These are phyloP conservation scores for Rhynchotus rufescens DNA, from an alignment of 2,797 vertebrate genomes.

Conservation along the genomic window DNA sequence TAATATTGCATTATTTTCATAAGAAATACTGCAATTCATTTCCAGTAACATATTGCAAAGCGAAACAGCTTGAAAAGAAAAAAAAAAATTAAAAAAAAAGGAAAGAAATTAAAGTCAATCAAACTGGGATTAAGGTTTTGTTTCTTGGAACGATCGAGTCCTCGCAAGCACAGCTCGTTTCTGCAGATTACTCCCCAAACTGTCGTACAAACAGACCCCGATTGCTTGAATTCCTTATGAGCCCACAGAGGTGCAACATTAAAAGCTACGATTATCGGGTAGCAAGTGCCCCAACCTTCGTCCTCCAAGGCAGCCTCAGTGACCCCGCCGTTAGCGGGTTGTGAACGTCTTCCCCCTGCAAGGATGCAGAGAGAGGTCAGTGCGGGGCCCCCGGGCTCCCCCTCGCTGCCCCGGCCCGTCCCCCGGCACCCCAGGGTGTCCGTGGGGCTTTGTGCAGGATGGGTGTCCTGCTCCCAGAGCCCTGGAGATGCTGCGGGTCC, in stretches of 20 bases:
- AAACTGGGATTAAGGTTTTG: conserved; percentile 79
- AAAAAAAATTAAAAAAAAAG: conserved; percentile 47
- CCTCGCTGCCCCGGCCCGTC: background rate
- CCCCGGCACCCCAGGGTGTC: accelerated
- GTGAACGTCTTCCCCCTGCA: conserved; percentile 93
- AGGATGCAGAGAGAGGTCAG: conserved; percentile 53
- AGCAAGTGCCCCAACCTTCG: conserved; percentile 75
- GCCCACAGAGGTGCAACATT: conserved; percentile 79
- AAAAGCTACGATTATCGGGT: conserved; percentile 79
- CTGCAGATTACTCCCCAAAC: conserved; percentile 83
- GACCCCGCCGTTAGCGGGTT: conserved; percentile 71
- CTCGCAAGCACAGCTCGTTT: conserved; percentile 86
- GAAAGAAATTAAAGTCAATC: conserved; percentile 82
- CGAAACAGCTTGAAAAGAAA: conserved; percentile 84
- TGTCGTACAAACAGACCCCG: conserved; percentile 79
- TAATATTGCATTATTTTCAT: conserved; percentile 83
- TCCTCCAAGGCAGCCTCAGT: conserved; percentile 39
- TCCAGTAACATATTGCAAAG: conserved; percentile 85
- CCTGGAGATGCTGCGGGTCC: background rate
- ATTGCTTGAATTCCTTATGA: conserved; percentile 79
- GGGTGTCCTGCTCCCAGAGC: background rate
- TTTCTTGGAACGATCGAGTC: conserved; percentile 82
- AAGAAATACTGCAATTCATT: conserved; percentile 81
- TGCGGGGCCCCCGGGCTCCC: accelerated
- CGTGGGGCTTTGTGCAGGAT: background rate